Evolutionary conservation across 2,797 vertebrate species (phyloP).

Genomic region (Enteromius afrohamiltoni): DNA sequence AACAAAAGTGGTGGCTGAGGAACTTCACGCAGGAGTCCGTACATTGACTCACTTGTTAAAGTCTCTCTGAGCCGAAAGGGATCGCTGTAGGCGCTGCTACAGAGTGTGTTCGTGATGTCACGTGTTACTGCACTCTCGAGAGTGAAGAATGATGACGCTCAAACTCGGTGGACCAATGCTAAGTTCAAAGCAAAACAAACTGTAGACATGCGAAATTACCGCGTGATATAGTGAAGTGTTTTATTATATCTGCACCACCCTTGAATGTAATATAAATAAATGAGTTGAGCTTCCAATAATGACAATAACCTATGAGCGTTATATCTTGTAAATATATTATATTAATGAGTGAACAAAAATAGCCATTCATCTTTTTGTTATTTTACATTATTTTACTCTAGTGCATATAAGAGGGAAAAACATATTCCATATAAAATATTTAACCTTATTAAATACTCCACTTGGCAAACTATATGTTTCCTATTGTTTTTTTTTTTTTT

Average conservation of each 20-base stretch:
- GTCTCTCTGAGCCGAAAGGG: conserved; percentile 81
- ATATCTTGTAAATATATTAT: neutral
- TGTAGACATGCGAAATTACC: conserved; percentile 58
- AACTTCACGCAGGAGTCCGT: neutral
- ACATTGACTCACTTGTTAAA: conserved; percentile 66
- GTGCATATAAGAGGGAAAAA: neutral
- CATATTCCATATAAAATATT: neutral
- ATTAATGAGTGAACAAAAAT: neutral
- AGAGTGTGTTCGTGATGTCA: conserved; percentile 73
- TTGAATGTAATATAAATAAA: neutral
- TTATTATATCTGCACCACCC: conserved; percentile 52
- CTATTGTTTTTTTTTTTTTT: conserved; percentile 16
- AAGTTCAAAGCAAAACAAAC: conserved; percentile 54
- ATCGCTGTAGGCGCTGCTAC: conserved; percentile 85
- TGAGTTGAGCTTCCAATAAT: neutral
- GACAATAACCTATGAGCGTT: neutral
- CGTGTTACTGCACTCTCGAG: conserved; percentile 68
- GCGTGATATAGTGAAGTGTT: conserved; percentile 63
- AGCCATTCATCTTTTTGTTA: neutral
- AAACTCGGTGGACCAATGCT: conserved; percentile 67
- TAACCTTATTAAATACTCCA: conserved; percentile 43
- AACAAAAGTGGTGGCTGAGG: neutral
- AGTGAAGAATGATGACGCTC: conserved; percentile 74
- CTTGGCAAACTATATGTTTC: conserved; percentile 43
- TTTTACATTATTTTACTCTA: neutral